A percentile compares a stretch with the other conserved stretches of the same genome.
phyloP scores from a whole-genome alignment of 2,113 vertebrate species.

The Mesitornis unicolor region DNA sequence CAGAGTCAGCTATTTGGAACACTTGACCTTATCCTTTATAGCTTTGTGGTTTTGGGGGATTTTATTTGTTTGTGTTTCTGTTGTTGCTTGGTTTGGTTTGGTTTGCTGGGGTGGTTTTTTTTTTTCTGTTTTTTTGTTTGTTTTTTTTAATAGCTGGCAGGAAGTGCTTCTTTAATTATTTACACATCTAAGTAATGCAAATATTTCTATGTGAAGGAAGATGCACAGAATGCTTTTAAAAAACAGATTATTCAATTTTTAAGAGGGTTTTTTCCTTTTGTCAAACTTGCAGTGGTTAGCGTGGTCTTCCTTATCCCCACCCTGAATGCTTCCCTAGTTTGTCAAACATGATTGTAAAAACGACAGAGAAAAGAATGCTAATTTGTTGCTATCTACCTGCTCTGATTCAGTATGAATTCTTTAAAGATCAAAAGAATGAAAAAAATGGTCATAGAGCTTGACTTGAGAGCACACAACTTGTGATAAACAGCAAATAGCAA shows the following conservation, averaged over 20 bases:
- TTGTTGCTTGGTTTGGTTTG: background rate
- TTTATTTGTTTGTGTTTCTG: no score
- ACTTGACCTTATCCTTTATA: background rate
- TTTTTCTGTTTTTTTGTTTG: no score
- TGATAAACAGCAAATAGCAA: background rate
- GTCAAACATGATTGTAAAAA: background rate
- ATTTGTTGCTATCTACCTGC: background rate
- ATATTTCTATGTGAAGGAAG: background rate
- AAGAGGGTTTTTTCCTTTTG: background rate
- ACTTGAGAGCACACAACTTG: background rate
- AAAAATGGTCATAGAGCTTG: background rate
- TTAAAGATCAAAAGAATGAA: background rate
- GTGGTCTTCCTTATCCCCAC: background rate
- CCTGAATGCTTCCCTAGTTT: background rate
- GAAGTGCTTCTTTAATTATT: slow-evolving; percentile 30
- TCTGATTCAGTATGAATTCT: background rate
- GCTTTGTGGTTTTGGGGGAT: background rate
- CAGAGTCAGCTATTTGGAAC: background rate
- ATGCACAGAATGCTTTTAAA: background rate
- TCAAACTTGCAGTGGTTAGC: fast-evolving
- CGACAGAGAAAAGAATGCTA: background rate
- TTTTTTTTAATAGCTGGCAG: background rate
- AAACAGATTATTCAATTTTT: background rate
- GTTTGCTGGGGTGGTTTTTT: no score
- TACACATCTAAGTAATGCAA: background rate